Evolutionary conservation across 2,888 invertebrate genomes (phyloP).

Genomic region (Zaprionus bogoriensis): DNA sequence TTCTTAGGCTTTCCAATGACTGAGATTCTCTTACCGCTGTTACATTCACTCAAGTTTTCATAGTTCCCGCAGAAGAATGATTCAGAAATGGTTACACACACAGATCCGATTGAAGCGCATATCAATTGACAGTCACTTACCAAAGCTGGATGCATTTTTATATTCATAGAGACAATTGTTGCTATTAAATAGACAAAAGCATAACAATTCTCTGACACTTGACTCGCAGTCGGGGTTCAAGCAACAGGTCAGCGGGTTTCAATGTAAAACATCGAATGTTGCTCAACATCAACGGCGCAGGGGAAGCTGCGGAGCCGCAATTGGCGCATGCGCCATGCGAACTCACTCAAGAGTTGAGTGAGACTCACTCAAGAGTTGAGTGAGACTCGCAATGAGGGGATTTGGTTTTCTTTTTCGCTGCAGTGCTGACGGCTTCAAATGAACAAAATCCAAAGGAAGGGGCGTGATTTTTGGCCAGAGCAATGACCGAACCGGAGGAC

Average conservation of each 20-base stretch:
- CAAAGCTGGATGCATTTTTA: no score
- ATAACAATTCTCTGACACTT: no score
- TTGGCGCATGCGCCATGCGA: constrained; percentile 29
- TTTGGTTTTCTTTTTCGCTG: constrained; percentile 4
- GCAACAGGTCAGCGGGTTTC: constrained; percentile 42
- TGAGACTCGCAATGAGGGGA: background rate
- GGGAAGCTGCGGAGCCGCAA: constrained; percentile 2
- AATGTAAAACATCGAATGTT: constrained; percentile 29
- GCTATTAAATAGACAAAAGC: no score
- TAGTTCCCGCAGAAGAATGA: no score
- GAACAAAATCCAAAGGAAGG: constrained; percentile 16
- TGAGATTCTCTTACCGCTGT: no score
- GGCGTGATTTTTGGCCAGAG: constrained; percentile 24
- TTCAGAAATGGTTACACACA: no score
- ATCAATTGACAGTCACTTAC: no score
- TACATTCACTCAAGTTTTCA: no score
- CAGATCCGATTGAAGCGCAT: no score
- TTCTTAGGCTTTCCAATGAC: no score
- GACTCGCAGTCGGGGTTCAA: background rate
- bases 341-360: constrained; percentile 22
- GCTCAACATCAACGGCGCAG: constrained; percentile 1
- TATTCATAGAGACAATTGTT: no score
- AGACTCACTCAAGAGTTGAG: constrained; percentile 4
- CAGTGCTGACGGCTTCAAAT: constrained; percentile 14
- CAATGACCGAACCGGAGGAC: constrained; percentile 41